Evolutionary conservation across 2,113 vertebrate genomes (phyloP).

Genomic region (Zosterops pallidus): DNA sequence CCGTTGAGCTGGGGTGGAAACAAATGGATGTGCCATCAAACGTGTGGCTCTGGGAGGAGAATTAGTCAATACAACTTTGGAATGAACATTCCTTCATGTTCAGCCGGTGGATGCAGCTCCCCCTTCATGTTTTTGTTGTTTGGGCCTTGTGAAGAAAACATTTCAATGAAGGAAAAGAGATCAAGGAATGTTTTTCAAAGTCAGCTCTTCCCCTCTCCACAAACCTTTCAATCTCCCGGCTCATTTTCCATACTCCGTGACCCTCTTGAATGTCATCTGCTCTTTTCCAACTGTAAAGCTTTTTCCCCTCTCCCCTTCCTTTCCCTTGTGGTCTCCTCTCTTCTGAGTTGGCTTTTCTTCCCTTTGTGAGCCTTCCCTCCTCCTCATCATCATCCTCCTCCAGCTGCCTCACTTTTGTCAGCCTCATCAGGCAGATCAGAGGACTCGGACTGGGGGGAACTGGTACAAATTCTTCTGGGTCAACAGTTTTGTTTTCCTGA

Average conservation of each 20-base stretch:
- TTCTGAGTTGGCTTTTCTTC: conserved; percentile 20
- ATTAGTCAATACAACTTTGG: background rate
- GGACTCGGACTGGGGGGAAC: conserved; percentile 72
- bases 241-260: background rate
- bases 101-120: background rate
- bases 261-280: background rate
- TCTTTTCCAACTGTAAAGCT: background rate
- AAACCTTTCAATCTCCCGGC: conserved; percentile 9
- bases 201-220: background rate
- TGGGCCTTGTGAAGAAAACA: conserved; percentile 18
- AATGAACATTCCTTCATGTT: background rate
- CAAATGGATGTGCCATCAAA: background rate
- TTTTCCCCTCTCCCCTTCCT: background rate
- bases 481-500: conserved; percentile 80
- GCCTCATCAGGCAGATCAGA: conserved; percentile 74
- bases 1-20: background rate
- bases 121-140: conserved; percentile 10
- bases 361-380: conserved; percentile 14
- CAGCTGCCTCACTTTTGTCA: conserved; percentile 74
- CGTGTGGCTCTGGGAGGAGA: background rate
- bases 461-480: conserved; percentile 86
- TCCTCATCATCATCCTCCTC: background rate
- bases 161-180: background rate
- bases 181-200: conserved; percentile 33
- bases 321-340: background rate